phyloP scores from a whole-genome alignment of 1,140 invertebrate genomes.

The Coelopa frigida region DNA sequence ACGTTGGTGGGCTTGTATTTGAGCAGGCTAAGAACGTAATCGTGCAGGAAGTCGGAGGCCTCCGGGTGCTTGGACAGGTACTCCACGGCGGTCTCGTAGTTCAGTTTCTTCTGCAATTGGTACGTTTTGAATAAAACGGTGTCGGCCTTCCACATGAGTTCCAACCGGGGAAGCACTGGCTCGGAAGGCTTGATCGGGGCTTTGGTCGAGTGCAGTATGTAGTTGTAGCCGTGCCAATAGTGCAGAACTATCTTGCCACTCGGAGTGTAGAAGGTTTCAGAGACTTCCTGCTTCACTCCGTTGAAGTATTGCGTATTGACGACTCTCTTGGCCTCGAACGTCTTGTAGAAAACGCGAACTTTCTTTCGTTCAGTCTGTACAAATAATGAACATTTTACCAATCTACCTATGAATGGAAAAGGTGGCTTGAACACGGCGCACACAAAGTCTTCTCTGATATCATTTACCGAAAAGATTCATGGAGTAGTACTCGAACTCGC shows the following conservation, averaged over 20 bases:
- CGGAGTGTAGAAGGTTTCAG: slow-evolving; percentile 31
- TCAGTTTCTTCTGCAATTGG: slow-evolving; percentile 22
- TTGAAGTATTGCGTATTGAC: slow-evolving; percentile 37
- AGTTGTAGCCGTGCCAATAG: slow-evolving; percentile 32
- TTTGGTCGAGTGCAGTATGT: slow-evolving; percentile 29
- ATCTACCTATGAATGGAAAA: slow-evolving; percentile 12
- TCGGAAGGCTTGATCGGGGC: slow-evolving; percentile 18
- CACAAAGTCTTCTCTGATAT: not conserved
- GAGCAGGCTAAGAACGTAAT: slow-evolving; percentile 30
- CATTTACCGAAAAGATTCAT: slow-evolving; percentile 31
- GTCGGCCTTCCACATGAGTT: slow-evolving; percentile 35
- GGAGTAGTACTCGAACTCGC: slow-evolving; percentile 32
- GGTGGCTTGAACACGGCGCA: not conserved
- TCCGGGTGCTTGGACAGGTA: slow-evolving; percentile 25
- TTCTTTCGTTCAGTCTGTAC: slow-evolving; percentile 34
- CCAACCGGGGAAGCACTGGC: slow-evolving; percentile 22
- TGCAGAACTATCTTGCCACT: slow-evolving; percentile 30
- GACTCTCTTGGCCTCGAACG: slow-evolving; percentile 26
- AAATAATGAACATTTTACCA: slow-evolving; percentile 26
- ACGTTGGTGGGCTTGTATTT: slow-evolving; percentile 36
- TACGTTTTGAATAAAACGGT: slow-evolving; percentile 16
- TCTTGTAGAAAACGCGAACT: slow-evolving; percentile 33
- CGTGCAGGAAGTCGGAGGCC: slow-evolving; percentile 31
- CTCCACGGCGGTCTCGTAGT: slow-evolving; percentile 27
- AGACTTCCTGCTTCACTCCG: slow-evolving; percentile 31